Percentiles rank a stretch among this genome's conserved stretches.
Conservation (phyloP, 2,888 invertebrate species). For the Troilus luridus region DNA sequence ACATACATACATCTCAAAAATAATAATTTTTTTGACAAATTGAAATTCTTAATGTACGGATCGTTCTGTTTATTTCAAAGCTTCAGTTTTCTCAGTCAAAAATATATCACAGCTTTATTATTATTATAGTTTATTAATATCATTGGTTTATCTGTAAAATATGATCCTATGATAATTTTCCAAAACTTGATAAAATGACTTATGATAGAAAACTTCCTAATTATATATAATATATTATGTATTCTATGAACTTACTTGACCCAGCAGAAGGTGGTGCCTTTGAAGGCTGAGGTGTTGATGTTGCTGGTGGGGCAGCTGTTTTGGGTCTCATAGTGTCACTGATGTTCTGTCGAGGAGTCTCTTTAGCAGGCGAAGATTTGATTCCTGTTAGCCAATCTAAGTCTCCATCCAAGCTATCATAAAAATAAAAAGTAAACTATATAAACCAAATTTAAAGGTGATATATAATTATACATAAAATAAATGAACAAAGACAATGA, state of each 20-base stretch:
- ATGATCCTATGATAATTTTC: too few relatives aligned
- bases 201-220: too few relatives aligned
- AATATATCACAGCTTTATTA: too few relatives aligned
- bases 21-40: too few relatives aligned
- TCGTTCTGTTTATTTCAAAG: too few relatives aligned
- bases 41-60: too few relatives aligned
- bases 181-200: too few relatives aligned
- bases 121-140: too few relatives aligned
- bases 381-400: slow-evolving; percentile 49
- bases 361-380: slow-evolving; percentile 35
- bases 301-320: neutral
- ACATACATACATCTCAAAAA: too few relatives aligned
- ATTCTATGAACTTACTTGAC: neutral
- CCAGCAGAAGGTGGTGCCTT: neutral
- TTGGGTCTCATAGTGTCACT: neutral
- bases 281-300: neutral
- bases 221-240: neutral
- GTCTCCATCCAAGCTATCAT: neutral
- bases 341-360: neutral
- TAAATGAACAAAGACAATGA: neutral
- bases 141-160: too few relatives aligned
- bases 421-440: neutral
- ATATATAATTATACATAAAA: neutral
- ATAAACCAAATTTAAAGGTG: neutral
- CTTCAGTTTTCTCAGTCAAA: too few relatives aligned